Base-by-base conservation (phyloP, 2,888 invertebrate species). In the Crepidodera aurea region DNA sequence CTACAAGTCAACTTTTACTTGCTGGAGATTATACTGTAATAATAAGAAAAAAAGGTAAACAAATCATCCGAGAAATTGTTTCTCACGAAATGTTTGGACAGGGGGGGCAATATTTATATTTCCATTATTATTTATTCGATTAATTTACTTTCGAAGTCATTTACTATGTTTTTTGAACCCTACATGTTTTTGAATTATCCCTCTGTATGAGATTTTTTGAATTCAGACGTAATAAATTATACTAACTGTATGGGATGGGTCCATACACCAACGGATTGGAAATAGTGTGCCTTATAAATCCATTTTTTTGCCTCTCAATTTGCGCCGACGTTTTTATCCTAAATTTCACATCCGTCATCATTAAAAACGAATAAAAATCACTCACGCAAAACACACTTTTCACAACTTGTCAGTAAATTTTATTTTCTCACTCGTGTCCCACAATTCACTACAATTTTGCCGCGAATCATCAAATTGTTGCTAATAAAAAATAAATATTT, bases 231-330 rank as follows among this genome's bases (percentile, higher is more conserved):
- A n/a, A n/a, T n/a, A 39, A 5, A 39, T 22, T 22, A 22, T 86
- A 90, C 90, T 89, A 85, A 91, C 91, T 91, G 82, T 90, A 90
- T 62, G 90, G 90, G 71, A 87, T 84, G 69, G 90, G 90, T 67
- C 90, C 90, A 79, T 90, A 91, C 71, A 92, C 86, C 78, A 90
- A 85, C 64, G 91, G 89, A 77, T 86, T 85, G 70, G 85, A 81
- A 71, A 84, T 81, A 69, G 81, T 79, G 60, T 80, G 78, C 51
- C 80, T 74, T 60, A 77, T 71, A 37, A 72, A 67, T 25, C 70
- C 69, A 50, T 70, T 67, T 70, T 73, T 75, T 56, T 71, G 71
- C 29, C 73, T 70, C 3, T 63, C 69, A 34, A 70, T 68, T 62
- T 74, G 72, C 56, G 73, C 75, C 27, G 75, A 65, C 42, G 75